Conservation (phyloP, 2,888 invertebrate species). For the Anoncus sp. region DNA sequence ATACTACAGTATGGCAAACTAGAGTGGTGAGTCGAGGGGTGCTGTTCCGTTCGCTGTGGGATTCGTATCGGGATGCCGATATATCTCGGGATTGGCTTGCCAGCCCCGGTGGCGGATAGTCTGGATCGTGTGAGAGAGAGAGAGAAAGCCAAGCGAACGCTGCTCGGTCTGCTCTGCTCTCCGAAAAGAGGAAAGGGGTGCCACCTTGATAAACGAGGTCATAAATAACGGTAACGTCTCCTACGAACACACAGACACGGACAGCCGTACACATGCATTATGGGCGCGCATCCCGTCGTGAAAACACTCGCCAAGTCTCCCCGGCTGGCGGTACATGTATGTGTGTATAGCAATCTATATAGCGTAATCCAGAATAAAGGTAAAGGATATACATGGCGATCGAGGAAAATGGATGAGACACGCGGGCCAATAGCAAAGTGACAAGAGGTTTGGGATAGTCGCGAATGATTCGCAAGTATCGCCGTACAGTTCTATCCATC, state of each 20-base stretch:
- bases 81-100: conserved; percentile 86
- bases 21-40: conserved; percentile 47
- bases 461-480: conserved; percentile 40
- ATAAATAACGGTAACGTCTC: conserved; percentile 83
- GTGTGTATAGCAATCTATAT: conserved; percentile 5
- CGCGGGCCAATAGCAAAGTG: conserved; percentile 11
- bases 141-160: conserved; percentile 33
- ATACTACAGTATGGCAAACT: conserved; percentile 32
- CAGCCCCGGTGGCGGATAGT: conserved; percentile 78
- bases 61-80: conserved; percentile 83
- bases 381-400: conserved; percentile 33
- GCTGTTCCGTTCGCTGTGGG: conserved; percentile 69
- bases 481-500: conserved; percentile 13
- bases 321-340: conserved; percentile 35
- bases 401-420: conserved; percentile 45
- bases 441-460: conserved; percentile 36
- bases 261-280: conserved; percentile 70
- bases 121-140: conserved; percentile 71
- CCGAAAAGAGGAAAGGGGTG: conserved; percentile 77
- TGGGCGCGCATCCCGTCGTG: conserved; percentile 54
- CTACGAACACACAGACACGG: conserved; percentile 80
- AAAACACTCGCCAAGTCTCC: conserved; percentile 47
- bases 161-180: conserved; percentile 44
- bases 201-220: conserved; percentile 82
- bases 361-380: conserved; percentile 2